Evolutionary conservation across 2,113 vertebrate genomes (phyloP), one percentile per base, ranked within the genome.

Genomic region (Carassius auratus): DNA sequence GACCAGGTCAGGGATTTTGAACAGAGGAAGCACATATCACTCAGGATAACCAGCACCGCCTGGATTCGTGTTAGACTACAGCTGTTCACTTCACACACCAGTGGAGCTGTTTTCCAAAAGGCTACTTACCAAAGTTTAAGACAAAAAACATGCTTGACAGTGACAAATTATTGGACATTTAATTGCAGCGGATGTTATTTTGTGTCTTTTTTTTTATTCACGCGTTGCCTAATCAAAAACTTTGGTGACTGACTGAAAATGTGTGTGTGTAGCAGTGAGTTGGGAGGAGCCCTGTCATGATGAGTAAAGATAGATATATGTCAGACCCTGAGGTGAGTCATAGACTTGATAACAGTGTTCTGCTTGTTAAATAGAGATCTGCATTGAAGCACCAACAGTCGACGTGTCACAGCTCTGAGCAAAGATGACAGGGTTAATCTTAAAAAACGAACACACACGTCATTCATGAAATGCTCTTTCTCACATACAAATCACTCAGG

Each of bases 291-390:
- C 17, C 45, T 68, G 42, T 69, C 62, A 52, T 68, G 23, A 83
- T 78, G 48, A 23, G 79, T 62, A n/a, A 59, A 75, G 84, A 76
- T 77, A 71, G 76, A 87, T 87, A 74, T 76, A 76, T 83, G 68
- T 81, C 42, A 52, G 64, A 6, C 30, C 84, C 36, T 75, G 78
- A 85, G 86, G 78, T 38, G 80, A 86, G 79, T 80, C 68, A 52
- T 23, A 21, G 84, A 57, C 68, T 48, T 84, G 66, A 86, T 88
- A 86, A 88, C 81, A 80, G 86, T 75, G 26, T 80, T 84, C 52
- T 57, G 83, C 59, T 71, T 17, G 77, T 84, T 69, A 73, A 83
- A 73, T 59, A 73, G 50, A 84, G 45, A 33, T 59, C 33, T 55
- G 50, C 57, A 76, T 45, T 15, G 45, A 74, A 74, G 45, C 21